These are phyloP conservation scores for Zaprionus taronus DNA, from an alignment of 1,140 invertebrate genomes.

Conservation along the genomic window DNA sequence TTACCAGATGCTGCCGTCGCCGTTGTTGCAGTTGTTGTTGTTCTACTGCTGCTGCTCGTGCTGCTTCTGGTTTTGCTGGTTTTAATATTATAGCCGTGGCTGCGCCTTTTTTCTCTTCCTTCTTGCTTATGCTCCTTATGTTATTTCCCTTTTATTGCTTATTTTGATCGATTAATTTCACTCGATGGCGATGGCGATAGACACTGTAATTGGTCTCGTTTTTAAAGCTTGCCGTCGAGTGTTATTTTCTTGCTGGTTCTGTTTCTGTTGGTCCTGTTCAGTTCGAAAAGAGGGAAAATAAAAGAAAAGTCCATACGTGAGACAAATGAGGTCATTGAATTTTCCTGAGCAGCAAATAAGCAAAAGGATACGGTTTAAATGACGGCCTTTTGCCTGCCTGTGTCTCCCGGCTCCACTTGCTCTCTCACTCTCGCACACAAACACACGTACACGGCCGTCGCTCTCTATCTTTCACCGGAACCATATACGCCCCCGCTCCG, in stretches of 20 bases:
- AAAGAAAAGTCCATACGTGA: conserved; percentile 68
- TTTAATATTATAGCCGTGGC: conserved; percentile 29
- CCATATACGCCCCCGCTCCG: conserved; percentile 51
- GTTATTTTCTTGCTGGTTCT: conserved; percentile 40
- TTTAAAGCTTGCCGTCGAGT: conserved; percentile 46
- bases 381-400: conserved; percentile 29
- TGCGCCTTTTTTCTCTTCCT: conserved; percentile 12
- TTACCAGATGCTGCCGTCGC: conserved; percentile 43
- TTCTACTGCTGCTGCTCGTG: not conserved
- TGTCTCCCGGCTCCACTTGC: conserved; percentile 44
- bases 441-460: conserved; percentile 20
- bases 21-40: conserved; percentile 28
- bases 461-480: conserved; percentile 56
- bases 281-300: conserved; percentile 43
- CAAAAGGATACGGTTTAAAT: conserved; percentile 53
- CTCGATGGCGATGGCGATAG: conserved; percentile 36
- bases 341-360: conserved; percentile 49
- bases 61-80: conserved; percentile 42
- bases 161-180: conserved; percentile 41
- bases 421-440: conserved; percentile 25
- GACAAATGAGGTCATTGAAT: conserved; percentile 83
- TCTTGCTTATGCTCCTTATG: conserved; percentile 3
- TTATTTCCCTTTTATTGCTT: conserved; percentile 25
- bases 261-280: conserved; percentile 49
- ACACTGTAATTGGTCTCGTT: conserved; percentile 47